Base-by-base conservation (phyloP, 2,113 vertebrate species). In the Odocoileus hemionus region DNA sequence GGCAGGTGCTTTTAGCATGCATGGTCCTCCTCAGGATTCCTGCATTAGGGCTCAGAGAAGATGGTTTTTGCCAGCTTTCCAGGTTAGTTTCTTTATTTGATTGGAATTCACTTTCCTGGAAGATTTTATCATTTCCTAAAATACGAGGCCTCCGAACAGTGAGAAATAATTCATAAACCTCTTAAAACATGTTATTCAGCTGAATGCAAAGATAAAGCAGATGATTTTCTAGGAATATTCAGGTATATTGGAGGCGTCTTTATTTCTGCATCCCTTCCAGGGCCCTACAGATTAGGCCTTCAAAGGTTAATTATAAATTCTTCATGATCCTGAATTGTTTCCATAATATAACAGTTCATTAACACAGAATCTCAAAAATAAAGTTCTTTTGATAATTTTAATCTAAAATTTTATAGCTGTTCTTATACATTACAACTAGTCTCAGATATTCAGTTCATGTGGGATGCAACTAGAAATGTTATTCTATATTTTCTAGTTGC, bases 301-400 rank as follows among this genome's bases (percentile, higher is more conserved):
- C 39, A 19, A 28, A 92, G n/a, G 28, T 4, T 55, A 36, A 39
- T 7, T 47, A 43, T 84, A 58, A 43, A 15, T 10, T 33, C 64
- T 7, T 79, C 16, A 15, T 2, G 39, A 17, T n/a, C 45, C n/a
- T 91, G 19, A 64, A 67, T 47, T 74, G 28, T 60, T 55, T 80
- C 86, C 33, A 14, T 28, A 28, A 54, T 43, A 7, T 86, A 60
- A 94, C 6, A 86, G 52, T 67, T 89, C 61, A 36, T 61, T 78
- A 57, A 82, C 84, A 67, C 0, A 21, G n/a, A 95, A 87, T 50
- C 91, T 92, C 57, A 33, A 86, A 95, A 97, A 96, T 97, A 85
- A 97, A 97, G 28, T 94, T 70, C 33, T 93, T 91, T 57, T 9
- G 86, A 10, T 80, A 86, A 94, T 91, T 92, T 95, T 92, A 92